Evolutionary conservation across 2,113 vertebrate species (phyloP).

Genomic region (Lepus americanus): DNA sequence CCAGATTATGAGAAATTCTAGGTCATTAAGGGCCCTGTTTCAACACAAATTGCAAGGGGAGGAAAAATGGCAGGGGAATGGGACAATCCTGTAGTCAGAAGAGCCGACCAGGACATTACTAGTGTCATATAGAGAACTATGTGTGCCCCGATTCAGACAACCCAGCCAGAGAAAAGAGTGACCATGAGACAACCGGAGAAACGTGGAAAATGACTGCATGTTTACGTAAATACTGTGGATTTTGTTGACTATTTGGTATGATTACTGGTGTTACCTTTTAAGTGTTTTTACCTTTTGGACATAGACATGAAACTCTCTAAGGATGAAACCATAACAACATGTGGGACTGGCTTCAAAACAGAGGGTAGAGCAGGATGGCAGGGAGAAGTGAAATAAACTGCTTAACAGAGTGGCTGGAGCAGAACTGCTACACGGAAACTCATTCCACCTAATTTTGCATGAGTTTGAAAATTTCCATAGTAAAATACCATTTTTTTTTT

Average conservation of each 20-base stretch:
- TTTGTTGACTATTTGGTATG: not conserved
- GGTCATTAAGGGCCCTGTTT: not conserved
- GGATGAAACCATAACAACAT: not conserved
- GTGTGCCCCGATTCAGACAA: not conserved
- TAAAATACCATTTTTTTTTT: not conserved
- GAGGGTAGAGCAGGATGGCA: not conserved
- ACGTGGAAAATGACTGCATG: not conserved
- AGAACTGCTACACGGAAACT: not conserved
- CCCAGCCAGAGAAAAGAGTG: conserved; percentile 28
- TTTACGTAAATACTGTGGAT: conserved; percentile 27
- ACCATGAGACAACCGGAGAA: not conserved
- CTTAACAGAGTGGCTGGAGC: not conserved
- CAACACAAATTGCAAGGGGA: not conserved
- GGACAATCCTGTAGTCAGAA: not conserved
- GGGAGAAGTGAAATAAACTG: not conserved
- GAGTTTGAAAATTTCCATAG: conserved; percentile 18
- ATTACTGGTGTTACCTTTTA: not conserved
- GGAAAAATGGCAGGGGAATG: not conserved
- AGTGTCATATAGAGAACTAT: too few species aligned
- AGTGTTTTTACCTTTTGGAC: conserved; percentile 13
- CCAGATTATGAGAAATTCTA: conserved; percentile 12
- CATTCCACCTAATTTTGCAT: not conserved
- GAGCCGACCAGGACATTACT: not conserved
- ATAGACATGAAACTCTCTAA: conserved; percentile 24
- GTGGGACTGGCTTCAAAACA: not conserved